Evolutionary conservation across 2,113 vertebrate species (phyloP), one percentile per base, ranked within the genome.

Genomic region (Amazona vittata): DNA sequence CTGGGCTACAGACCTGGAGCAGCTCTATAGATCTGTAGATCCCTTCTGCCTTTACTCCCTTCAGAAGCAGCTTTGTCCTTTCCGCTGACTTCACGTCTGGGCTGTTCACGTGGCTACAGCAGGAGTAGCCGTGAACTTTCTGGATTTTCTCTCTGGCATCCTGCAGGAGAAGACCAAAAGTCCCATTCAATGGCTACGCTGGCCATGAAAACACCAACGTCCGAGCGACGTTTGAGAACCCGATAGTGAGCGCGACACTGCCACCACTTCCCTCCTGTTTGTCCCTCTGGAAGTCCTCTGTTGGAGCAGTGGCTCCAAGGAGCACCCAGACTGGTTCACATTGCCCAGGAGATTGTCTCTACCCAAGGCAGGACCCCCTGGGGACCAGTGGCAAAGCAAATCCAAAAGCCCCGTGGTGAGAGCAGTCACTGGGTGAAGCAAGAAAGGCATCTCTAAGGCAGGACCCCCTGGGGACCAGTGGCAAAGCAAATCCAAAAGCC

Each of bases 191-290:
- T 13, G 99, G 99, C 95, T 99, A 99, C 4, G 99, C 99, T 0
- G 99, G 99, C 89, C 99, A 99, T 4, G 99, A 99, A 92, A 99
- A 99, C 98, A 99, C 99, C 24, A 99, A 99, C 5, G 99, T 99
- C 12, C 98, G 99, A 91, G 99, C 98, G 16, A 99, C 99, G 0
- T 99, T 99, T 28, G 99, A 99, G 96, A 99, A 99, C 92, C 99
- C 99, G 0, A 99, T 93, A 93, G 97, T 93, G 98, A 98, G 99
- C 98, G 91, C 4, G 3, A 3, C 24, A 0, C 3, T 4, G 60
- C 25, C 49, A 5, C 77, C 31, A 0, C 41, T 7, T 12, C 10
- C 44, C 83, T 57, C 3, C 0, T 18, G 1, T 12, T 12, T 2
- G 41, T 10, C 17, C 0, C 46, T 28, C 47, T 2, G 6, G 8